A percentile compares a stretch with the other conserved stretches of the same genome.
phyloP scores from a whole-genome alignment of 2,888 invertebrate genomes.

The Anticlea derivata region DNA sequence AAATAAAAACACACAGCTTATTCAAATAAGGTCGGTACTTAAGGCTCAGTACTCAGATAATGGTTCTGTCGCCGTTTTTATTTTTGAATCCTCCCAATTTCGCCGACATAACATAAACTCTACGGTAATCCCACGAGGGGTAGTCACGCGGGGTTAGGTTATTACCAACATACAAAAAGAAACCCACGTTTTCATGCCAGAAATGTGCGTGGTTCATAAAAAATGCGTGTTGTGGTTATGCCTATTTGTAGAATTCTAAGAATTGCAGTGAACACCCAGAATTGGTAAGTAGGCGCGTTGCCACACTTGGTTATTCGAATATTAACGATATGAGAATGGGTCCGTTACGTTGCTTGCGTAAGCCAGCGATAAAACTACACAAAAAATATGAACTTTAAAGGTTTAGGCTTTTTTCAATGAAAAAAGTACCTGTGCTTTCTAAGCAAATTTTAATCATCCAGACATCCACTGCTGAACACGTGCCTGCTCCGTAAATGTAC shows the following conservation, averaged over 20 bases:
- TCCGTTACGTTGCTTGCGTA: constrained; percentile 1
- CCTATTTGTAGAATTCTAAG: constrained; percentile 35
- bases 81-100: constrained; percentile 58
- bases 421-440: too few relatives aligned
- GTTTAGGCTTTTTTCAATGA: too few relatives aligned
- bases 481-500: too few relatives aligned
- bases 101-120: constrained; percentile 54
- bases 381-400: not conserved
- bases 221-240: constrained; percentile 39
- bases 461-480: too few relatives aligned
- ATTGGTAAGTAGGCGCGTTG: constrained; percentile 26
- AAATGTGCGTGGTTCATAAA: constrained; percentile 49
- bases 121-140: constrained; percentile 52
- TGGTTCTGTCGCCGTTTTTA: constrained; percentile 47
- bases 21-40: constrained; percentile 39
- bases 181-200: constrained; percentile 47
- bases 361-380: not conserved
- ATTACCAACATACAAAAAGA: constrained; percentile 49
- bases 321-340: constrained; percentile 9
- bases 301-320: constrained; percentile 23
- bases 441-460: too few relatives aligned
- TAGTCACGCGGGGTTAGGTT: constrained; percentile 51
- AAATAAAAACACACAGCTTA: constrained; percentile 37
- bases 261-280: constrained; percentile 35
- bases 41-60: constrained; percentile 38